Percentiles rank a stretch among this genome's conserved stretches.
These are phyloP conservation scores for Sminthurinus aureus DNA, from an alignment of 2,888 invertebrate genomes.

Conservation along the genomic window DNA sequence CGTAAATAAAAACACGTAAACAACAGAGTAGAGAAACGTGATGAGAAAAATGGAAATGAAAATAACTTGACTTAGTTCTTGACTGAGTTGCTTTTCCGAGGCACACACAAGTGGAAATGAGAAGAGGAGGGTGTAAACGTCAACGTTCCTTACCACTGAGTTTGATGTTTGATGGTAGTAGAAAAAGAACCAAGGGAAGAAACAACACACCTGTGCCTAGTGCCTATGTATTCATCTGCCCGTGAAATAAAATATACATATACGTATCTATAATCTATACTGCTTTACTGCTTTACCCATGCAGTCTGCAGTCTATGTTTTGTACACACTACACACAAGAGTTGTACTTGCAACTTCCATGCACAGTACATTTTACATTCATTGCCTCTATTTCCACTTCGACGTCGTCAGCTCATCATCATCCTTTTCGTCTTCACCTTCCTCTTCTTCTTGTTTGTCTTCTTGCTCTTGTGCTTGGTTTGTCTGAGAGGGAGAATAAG, in stretches of 20 bases:
- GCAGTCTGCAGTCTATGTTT: not conserved
- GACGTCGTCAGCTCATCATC: not conserved
- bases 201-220: constrained; percentile 47
- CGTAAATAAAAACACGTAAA: not conserved
- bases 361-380: no score
- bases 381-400: no score
- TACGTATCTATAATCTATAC: not conserved
- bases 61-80: constrained; percentile 8
- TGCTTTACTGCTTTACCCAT: not conserved
- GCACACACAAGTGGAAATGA: constrained; percentile 43
- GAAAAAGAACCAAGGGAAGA: constrained; percentile 44
- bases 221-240: constrained; percentile 42
- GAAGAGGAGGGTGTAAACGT: constrained; percentile 53
- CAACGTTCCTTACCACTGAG: constrained; percentile 59
- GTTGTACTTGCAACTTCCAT: no score
- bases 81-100: constrained; percentile 22
- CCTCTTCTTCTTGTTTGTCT: not conserved
- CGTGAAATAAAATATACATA: constrained; percentile 47
- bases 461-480: no score
- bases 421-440: not conserved
- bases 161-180: constrained; percentile 59
- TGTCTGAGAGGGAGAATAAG: no score
- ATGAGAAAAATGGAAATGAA: constrained; percentile 3
- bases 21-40: not conserved
- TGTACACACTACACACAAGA: not conserved